Base-by-base conservation (phyloP, 35 echinoderm and acorn worm species). In the Heliocidaris tuberculata region DNA sequence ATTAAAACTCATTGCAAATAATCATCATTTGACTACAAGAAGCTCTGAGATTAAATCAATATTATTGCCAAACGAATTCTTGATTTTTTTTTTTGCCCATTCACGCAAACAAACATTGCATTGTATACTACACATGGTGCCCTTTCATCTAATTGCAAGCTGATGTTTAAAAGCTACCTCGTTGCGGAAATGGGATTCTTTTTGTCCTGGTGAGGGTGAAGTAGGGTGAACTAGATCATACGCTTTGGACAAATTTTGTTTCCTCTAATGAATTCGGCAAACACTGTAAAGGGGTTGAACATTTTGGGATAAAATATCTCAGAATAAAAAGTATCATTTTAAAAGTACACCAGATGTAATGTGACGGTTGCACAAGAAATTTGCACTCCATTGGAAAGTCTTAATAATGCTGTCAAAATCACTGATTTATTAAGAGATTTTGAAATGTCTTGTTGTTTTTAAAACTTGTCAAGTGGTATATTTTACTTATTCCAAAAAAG, bases 31-130 rank as follows among this genome's bases (percentile, higher is more conserved):
- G 19, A n/a, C 65, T 78, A 78, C 65, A 19, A 89, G 87, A 89
- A 89, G 87, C 87, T 89, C 87, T 78, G 65, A 78, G 65, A 78
- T 78, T 27, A 78, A 89, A 89, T 89, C 32, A 89, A 47, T 47
- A 47, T 89, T 89, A 89, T 89, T 89, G 87, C 87, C 87, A 89
- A 89, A 89, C 13, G 87, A 89, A 89, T 89, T 89, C 65, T n/a
- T 78, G 19, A 78, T 78, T 78, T 78, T 42, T 56, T 78, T 42
- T 56, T 78, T 78, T 78, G 65, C 65, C 65, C 65, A 78, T 78
- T 78, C 65, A 78, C 65, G 65, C 65, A 78, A 78, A 78, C 65
- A 78, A 78, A 78, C 65, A 78, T 78, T 78, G 35, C 35, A 42
- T 42, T 42, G 35, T 78, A 78, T 78, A n/a, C 35, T 78, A 19